These are phyloP conservation scores for Glyptemys insculpta DNA, from an alignment of 2,797 vertebrate genomes.

Conservation along the genomic window DNA sequence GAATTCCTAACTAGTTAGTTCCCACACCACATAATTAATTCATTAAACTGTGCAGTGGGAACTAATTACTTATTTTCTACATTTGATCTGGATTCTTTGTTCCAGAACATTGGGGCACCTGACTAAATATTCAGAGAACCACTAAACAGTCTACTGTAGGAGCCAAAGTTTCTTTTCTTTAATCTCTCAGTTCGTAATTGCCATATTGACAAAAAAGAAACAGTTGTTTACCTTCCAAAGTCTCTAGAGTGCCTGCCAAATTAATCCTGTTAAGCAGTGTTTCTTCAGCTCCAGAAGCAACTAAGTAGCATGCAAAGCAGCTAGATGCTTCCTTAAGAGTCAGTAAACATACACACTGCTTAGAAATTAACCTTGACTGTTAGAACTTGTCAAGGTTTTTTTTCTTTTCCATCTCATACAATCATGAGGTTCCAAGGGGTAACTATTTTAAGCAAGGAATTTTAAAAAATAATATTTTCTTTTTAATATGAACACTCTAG, in stretches of 20 bases:
- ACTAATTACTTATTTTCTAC: background rate
- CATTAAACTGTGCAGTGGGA: too few relatives aligned
- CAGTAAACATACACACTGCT: slow-evolving; percentile 41
- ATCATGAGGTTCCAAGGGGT: background rate
- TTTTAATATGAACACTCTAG: background rate
- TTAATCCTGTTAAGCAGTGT: slow-evolving; percentile 83
- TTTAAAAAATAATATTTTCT: background rate
- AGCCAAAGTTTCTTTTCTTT: slow-evolving; percentile 82
- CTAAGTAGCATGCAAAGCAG: slow-evolving; percentile 77
- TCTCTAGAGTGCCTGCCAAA: slow-evolving; percentile 82
- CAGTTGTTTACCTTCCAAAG: slow-evolving; percentile 84
- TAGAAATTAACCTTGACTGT: slow-evolving; percentile 74
- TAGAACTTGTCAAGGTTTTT: slow-evolving; percentile 16
- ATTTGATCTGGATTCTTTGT: slow-evolving; percentile 60
- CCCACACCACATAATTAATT: background rate
- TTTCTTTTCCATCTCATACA: slow-evolving; percentile 15
- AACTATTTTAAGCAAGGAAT: background rate
- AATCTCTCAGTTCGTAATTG: slow-evolving; percentile 83
- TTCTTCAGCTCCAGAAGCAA: slow-evolving; percentile 79
- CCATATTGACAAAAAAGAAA: slow-evolving; percentile 85
- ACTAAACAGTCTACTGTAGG: slow-evolving; percentile 75
- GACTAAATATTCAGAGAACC: slow-evolving; percentile 76
- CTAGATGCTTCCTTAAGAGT: slow-evolving; percentile 69
- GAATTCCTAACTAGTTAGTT: background rate
- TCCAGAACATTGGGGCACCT: slow-evolving; percentile 50